A percentile compares a stretch with the other conserved stretches of the same genome.
Conservation (phyloP, 2,113 vertebrate species). For the Pristiophorus japonicus region DNA sequence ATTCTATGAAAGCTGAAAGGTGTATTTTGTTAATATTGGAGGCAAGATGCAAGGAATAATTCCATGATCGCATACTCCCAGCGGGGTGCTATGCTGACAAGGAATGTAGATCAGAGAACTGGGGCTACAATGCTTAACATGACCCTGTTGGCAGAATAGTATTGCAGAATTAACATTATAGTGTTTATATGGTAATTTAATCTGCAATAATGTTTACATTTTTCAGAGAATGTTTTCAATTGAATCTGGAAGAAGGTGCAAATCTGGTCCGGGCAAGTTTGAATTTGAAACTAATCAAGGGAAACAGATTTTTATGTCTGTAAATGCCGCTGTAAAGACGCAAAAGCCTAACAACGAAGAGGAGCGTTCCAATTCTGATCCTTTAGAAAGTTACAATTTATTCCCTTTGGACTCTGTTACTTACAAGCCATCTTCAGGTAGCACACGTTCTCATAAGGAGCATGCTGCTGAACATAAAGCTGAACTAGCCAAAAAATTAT, state of each 20-base stretch:
- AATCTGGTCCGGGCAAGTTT: constrained; percentile 35
- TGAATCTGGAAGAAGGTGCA: constrained; percentile 33
- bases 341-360: not conserved
- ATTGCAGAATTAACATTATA: not conserved
- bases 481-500: constrained; percentile 2
- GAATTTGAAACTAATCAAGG: constrained; percentile 29
- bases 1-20: not conserved
- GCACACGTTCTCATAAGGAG: not conserved
- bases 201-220: not conserved
- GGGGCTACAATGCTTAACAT: not conserved
- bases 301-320: constrained; percentile 10
- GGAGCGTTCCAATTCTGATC: not conserved
- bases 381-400: constrained; percentile 25
- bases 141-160: not conserved
- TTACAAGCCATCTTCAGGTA: not conserved
- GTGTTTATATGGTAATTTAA: not conserved
- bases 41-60: not conserved
- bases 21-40: constrained; percentile 7
- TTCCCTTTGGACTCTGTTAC: not conserved
- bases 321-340: constrained; percentile 6
- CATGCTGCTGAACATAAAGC: not conserved
- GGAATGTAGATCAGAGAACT: not conserved
- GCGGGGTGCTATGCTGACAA: too few species aligned
- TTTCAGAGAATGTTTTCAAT: constrained; percentile 35
- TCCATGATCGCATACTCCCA: not conserved